Evolutionary conservation across 30 jellyfish, hydroid and myxozoan genomes (phyloP).

Genomic region (Pelagia noctiluca): DNA sequence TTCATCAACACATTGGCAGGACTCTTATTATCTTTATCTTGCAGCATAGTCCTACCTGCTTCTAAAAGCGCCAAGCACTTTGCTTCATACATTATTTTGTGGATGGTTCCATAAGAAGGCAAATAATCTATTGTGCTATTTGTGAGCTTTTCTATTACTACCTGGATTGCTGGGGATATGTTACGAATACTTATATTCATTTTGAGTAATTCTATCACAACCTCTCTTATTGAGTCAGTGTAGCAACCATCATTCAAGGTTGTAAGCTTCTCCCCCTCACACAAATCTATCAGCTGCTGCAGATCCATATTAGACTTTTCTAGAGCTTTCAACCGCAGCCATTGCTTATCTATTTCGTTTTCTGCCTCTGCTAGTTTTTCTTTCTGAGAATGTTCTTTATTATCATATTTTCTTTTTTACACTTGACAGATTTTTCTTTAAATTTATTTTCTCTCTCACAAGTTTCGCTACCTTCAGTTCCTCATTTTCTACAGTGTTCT

Average conservation of each 20-base stretch:
- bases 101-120: slow-evolving; percentile 20
- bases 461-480: too few species aligned
- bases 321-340: slow-evolving; percentile 27
- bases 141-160: slow-evolving; percentile 8
- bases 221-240: slow-evolving; percentile 22
- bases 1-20: slow-evolving; percentile 1
- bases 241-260: slow-evolving; percentile 12
- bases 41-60: neutral
- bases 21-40: neutral
- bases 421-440: too few species aligned
- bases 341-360: slow-evolving; percentile 31
- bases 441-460: too few species aligned
- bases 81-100: slow-evolving; percentile 25
- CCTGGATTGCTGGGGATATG: slow-evolving; percentile 40
- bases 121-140: neutral
- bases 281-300: slow-evolving; percentile 26
- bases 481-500: too few species aligned
- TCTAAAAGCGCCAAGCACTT: slow-evolving; percentile 8
- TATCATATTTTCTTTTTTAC: too few species aligned
- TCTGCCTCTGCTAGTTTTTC: slow-evolving; percentile 6
- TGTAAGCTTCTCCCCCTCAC: slow-evolving; percentile 20
- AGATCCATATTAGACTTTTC: too few species aligned
- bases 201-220: slow-evolving; percentile 24
- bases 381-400: slow-evolving; percentile 12
- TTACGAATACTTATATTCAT: slow-evolving; percentile 9